These are phyloP conservation scores for Rhagonycha lutea DNA, from an alignment of 2,888 invertebrate genomes.

Conservation along the genomic window DNA sequence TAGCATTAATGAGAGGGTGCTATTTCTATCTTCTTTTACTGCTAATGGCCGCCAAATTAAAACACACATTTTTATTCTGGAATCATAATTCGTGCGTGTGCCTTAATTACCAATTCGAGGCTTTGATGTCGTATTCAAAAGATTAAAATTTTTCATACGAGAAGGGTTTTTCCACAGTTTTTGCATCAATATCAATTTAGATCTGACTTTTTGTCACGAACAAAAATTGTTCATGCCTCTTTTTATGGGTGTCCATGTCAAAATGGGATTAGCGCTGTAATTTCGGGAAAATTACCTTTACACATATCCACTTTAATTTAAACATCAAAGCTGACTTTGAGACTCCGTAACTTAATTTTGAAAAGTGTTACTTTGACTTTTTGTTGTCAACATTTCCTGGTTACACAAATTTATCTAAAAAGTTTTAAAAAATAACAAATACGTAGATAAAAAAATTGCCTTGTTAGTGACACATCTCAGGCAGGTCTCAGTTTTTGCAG, in stretches of 20 bases:
- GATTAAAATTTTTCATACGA: constrained; percentile 1
- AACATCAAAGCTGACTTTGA: background rate
- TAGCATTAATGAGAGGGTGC: constrained; percentile 6
- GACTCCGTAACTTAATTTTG: background rate
- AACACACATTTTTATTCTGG: constrained; percentile 32
- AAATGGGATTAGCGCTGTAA: background rate
- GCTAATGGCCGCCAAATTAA: constrained; percentile 36
- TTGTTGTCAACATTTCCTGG: background rate
- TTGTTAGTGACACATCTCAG: background rate
- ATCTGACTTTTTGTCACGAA: background rate
- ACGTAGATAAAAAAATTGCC: background rate
- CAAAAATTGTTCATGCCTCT: background rate
- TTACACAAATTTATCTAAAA: background rate
- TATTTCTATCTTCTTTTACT: constrained; percentile 13
- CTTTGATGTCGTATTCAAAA: constrained; percentile 1
- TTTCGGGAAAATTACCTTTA: background rate
- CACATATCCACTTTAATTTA: background rate
- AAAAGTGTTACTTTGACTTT: background rate
- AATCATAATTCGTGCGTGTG: constrained; percentile 13
- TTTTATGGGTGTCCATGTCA: background rate
- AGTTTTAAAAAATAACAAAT: background rate
- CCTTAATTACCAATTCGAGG: constrained; percentile 10
- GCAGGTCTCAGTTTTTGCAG: background rate
- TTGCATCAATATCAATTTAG: background rate
- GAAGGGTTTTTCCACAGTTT: background rate